These are phyloP conservation scores for Eudyptes chrysolophus DNA, from an alignment of 2,113 vertebrate species.

Conservation along the genomic window DNA sequence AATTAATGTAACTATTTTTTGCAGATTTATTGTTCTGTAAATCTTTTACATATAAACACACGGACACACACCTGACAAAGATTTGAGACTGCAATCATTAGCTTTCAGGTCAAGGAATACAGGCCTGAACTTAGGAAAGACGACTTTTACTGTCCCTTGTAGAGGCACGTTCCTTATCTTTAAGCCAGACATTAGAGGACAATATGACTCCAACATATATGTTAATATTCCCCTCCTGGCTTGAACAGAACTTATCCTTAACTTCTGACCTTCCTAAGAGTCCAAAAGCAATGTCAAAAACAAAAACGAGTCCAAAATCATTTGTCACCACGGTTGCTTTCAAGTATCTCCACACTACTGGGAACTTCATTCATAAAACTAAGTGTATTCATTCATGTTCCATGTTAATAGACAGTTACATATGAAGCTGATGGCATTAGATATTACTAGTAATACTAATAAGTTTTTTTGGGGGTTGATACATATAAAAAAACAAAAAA, in stretches of 20 bases:
- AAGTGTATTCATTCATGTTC: not conserved
- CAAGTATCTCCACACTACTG: not conserved
- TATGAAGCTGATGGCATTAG: not conserved
- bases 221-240: not conserved
- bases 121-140: not conserved
- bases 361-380: not conserved
- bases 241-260: not conserved
- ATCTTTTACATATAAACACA: not conserved
- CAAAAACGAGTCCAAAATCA: fast-evolving
- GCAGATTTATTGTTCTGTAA: not conserved
- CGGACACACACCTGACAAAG: not conserved
- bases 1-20: not conserved
- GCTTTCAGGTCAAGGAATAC: not conserved
- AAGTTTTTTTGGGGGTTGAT: fast-evolving
- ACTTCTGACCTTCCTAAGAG: not conserved
- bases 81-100: not conserved
- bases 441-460: not conserved
- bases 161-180: not conserved
- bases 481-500: not conserved
- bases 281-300: not conserved
- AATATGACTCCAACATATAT: not conserved
- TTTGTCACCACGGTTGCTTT: not conserved
- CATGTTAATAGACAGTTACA: not conserved
- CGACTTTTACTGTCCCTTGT: not conserved
- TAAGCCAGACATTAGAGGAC: not conserved